A percentile compares a stretch with the other conserved stretches of the same genome.
Conservation (phyloP, 2,113 vertebrate species). For the Anolis sagrei region DNA sequence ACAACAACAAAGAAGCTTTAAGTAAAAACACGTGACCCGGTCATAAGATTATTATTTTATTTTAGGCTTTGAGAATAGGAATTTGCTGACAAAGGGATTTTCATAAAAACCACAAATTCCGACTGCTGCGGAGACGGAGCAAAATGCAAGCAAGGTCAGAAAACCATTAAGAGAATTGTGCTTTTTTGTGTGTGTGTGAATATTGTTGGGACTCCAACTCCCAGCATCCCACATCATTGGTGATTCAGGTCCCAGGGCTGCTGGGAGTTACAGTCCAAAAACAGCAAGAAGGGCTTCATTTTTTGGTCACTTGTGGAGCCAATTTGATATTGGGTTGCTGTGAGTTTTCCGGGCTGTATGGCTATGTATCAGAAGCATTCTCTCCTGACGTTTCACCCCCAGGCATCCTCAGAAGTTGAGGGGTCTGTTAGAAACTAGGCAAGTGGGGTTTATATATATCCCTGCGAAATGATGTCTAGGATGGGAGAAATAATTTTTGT, state of each 20-base stretch:
- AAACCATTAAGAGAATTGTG: neutral
- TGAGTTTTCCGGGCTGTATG: too few relatives aligned
- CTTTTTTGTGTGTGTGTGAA: neutral
- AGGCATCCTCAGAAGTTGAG: too few relatives aligned
- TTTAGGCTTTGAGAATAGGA: neutral
- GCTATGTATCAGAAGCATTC: too few relatives aligned
- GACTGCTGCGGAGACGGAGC: neutral
- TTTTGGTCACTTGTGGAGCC: neutral
- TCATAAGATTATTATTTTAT: constrained; percentile 3
- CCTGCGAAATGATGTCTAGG: too few relatives aligned
- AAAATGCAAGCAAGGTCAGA: neutral
- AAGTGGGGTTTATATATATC: too few relatives aligned
- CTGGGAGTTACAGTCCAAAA: neutral
- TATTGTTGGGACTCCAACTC: neutral
- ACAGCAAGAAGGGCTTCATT: neutral
- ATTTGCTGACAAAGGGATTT: neutral
- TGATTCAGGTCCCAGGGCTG: neutral
- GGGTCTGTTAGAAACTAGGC: too few relatives aligned
- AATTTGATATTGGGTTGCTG: too few relatives aligned
- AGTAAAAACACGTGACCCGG: neutral
- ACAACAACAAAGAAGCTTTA: neutral
- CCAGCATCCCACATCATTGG: neutral
- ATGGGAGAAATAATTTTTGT: too few relatives aligned
- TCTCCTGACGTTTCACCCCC: too few relatives aligned
- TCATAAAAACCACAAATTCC: neutral